These are phyloP conservation scores for Epizoanthus ramosus DNA, from an alignment of 92 coral and sea anemone species.

Conservation along the genomic window DNA sequence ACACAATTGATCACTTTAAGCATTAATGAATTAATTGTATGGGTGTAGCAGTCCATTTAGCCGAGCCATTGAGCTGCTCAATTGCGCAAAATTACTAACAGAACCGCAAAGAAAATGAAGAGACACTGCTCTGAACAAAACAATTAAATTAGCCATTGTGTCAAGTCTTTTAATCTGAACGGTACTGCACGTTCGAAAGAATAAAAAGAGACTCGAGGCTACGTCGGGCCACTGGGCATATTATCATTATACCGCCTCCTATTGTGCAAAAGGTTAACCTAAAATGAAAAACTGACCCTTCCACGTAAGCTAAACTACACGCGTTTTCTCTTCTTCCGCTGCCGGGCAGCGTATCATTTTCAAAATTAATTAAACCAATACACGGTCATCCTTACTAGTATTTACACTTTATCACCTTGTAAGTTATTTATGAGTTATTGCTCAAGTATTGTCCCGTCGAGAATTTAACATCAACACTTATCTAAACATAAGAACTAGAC, in stretches of 20 bases:
- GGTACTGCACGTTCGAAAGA: slow-evolving; percentile 37
- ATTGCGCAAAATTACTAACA: slow-evolving; percentile 40
- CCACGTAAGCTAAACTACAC: slow-evolving; percentile 34
- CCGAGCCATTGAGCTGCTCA: slow-evolving; percentile 45
- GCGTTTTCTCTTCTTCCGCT: slow-evolving; percentile 40
- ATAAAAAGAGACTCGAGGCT: slow-evolving; percentile 39
- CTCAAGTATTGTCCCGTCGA: slow-evolving; percentile 50
- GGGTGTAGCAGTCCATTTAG: slow-evolving; percentile 58
- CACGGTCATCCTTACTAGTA: slow-evolving; percentile 51
- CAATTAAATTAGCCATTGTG: slow-evolving; percentile 32
- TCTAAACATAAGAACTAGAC: slow-evolving; percentile 50
- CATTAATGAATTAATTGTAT: slow-evolving; percentile 64
- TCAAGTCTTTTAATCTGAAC: slow-evolving; percentile 34
- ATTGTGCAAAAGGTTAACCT: slow-evolving; percentile 29
- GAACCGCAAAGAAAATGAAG: slow-evolving; percentile 44
- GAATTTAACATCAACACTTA: slow-evolving; percentile 62
- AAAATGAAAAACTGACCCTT: slow-evolving; percentile 43
- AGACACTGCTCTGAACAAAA: slow-evolving; percentile 36
- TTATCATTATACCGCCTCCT: slow-evolving; percentile 28
- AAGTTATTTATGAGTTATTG: slow-evolving; percentile 55
- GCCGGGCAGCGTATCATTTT: slow-evolving; percentile 56
- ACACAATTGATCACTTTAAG: slow-evolving; percentile 59
- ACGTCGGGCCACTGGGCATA: slow-evolving; percentile 6
- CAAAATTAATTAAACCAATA: slow-evolving; percentile 62
- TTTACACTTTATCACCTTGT: slow-evolving; percentile 69